Evolutionary conservation across 2,113 vertebrate species (phyloP).

Genomic region (Eublepharis macularius): DNA sequence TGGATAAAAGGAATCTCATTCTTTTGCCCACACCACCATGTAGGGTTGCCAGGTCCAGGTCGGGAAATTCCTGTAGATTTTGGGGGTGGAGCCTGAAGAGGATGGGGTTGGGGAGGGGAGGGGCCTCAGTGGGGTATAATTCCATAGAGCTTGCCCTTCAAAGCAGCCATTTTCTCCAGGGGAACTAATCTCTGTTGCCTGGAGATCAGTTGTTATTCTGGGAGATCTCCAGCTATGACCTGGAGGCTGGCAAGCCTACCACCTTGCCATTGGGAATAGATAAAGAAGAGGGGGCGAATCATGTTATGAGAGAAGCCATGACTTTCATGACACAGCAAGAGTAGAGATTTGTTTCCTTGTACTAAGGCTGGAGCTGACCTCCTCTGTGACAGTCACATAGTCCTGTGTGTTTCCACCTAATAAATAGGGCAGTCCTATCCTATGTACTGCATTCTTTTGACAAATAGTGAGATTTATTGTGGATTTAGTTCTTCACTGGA

Average conservation of each 20-base stretch:
- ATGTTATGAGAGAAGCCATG: background rate
- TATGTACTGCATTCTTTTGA: background rate
- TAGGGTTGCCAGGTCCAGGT: no score
- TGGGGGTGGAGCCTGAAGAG: no score
- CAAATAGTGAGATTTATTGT: slow-evolving; percentile 8
- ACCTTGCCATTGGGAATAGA: background rate
- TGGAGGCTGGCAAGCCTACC: no score
- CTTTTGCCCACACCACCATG: background rate
- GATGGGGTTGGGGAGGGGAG: no score
- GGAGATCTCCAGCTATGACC: no score
- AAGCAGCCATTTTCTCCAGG: no score
- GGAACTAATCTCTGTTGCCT: no score
- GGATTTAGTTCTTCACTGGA: background rate
- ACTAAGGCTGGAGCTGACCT: slow-evolving; percentile 44
- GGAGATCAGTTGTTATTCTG: no score
- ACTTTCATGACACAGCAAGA: background rate
- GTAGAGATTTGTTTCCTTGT: slow-evolving; percentile 23
- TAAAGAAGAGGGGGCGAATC: background rate
- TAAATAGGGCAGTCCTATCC: background rate
- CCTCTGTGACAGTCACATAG: background rate
- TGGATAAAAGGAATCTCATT: background rate
- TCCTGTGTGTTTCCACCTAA: background rate
- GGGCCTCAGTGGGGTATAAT: no score
- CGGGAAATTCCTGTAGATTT: no score
- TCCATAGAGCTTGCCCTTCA: no score